Conservation (phyloP, 2,888 invertebrate genomes). For the Chrysodeixis includens region DNA sequence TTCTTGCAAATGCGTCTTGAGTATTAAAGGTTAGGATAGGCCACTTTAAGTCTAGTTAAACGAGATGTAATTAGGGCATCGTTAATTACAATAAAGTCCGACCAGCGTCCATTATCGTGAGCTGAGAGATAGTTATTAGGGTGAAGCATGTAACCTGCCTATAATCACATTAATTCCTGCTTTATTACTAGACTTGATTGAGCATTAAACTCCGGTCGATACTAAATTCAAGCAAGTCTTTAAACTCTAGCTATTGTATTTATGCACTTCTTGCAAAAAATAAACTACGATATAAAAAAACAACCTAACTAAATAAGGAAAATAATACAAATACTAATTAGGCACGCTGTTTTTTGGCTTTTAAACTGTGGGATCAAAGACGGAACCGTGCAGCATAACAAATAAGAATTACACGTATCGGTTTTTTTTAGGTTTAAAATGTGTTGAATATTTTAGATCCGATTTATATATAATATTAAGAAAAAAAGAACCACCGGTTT, state of each 20-base stretch:
- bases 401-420: conserved; percentile 17
- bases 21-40: conserved; percentile 27
- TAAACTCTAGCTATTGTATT: neutral
- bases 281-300: conserved; percentile 11
- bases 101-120: conserved; percentile 56
- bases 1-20: conserved; percentile 15
- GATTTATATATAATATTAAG: neutral
- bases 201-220: conserved; percentile 11
- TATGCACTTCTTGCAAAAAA: neutral
- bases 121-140: conserved; percentile 60
- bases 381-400: conserved; percentile 24
- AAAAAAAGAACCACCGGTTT: conserved; percentile 5
- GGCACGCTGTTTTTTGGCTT: conserved; percentile 13
- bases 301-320: conserved; percentile 9
- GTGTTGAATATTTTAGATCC: conserved; percentile 9
- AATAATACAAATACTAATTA: conserved; percentile 8
- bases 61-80: conserved; percentile 64
- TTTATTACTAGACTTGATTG: conserved; percentile 1
- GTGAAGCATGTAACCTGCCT: conserved; percentile 35
- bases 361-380: conserved; percentile 14
- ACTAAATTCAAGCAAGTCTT: neutral
- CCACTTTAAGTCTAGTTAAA: conserved; percentile 37
- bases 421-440: conserved; percentile 7
- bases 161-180: conserved; percentile 19
- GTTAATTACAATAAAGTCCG: conserved; percentile 68